Evolutionary conservation across 2,888 invertebrate genomes (phyloP), one percentile per base, ranked within the genome.

Genomic region (Leucophenga maculata): DNA sequence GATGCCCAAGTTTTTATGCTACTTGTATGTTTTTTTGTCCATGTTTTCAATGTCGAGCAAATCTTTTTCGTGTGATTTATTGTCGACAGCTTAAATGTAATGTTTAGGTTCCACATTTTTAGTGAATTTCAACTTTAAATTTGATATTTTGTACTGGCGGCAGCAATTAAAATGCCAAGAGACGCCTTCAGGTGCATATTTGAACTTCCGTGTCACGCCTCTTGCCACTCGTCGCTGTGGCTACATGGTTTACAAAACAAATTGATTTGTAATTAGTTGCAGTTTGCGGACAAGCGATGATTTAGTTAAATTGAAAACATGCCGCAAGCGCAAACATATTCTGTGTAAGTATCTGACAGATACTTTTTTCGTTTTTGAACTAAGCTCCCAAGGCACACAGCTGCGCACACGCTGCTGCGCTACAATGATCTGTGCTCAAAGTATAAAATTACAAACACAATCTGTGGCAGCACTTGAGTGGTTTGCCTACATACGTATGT

Each of bases 241-340:
- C 4, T 26, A 59, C 32, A n/a, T 26, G 11, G 16, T 3, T 6
- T 39, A 39, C 32, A 31, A 44, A 64, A 84, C 86, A 81, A 86
- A 86, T 86, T 86, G 86, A 86, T 86, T 86, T 84, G 79, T 85
- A 86, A 86, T 86, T 87, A 86, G 86, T 79, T 84, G 77, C 83
- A 84, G 84, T 64, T 46, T 20, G 20, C 22, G 6, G 14, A 8
- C 4, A 3, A 11, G 39, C 39, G 11, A 6, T 39, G 39, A 39
- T 39, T 39, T 39, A 64, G 20, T 46, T 64, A 48, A 64, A 64
- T 64, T 18, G 48, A 64, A 64, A 46, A 64, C 62, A 64, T 64
- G 62, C n/a, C 46, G 20, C 39, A 39, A 39, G 39, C 11, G 11
- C 8, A 39, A 39, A 39, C 11, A 26, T 26, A 26, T 26, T 26